Evolutionary conservation across 2,797 vertebrate species (phyloP).

Genomic region (Caiman crocodilus): DNA sequence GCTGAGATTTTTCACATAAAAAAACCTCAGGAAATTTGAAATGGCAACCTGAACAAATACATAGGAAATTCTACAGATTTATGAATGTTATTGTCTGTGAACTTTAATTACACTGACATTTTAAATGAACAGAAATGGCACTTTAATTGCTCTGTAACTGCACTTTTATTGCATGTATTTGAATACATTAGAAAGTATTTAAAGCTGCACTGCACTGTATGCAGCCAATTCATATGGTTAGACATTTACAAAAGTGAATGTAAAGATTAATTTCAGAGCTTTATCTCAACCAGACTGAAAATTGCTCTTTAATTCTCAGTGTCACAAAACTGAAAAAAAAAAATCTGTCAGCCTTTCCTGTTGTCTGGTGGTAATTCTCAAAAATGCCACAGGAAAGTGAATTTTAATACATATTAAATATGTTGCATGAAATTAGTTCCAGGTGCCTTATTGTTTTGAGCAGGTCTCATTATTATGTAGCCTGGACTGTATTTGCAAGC

Average conservation of each 20-base stretch:
- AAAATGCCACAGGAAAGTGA: neutral
- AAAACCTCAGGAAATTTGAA: slow-evolving; percentile 63
- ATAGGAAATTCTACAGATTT: slow-evolving; percentile 74
- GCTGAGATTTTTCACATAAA: slow-evolving; percentile 36
- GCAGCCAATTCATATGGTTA: slow-evolving; percentile 67
- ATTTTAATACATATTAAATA: neutral
- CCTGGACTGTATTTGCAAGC: neutral
- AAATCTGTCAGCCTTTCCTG: neutral
- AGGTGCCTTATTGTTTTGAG: neutral
- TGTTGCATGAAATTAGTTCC: neutral
- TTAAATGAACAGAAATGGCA: slow-evolving; percentile 80
- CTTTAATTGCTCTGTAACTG: slow-evolving; percentile 79
- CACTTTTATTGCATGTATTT: slow-evolving; percentile 79
- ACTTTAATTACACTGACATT: slow-evolving; percentile 83
- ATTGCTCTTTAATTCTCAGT: neutral
- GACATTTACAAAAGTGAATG: slow-evolving; percentile 39
- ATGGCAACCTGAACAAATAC: slow-evolving; percentile 60
- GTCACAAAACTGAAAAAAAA: neutral
- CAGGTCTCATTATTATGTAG: neutral
- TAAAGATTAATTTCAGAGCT: slow-evolving; percentile 56
- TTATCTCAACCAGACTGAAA: slow-evolving; percentile 21
- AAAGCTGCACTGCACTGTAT: slow-evolving; percentile 41
- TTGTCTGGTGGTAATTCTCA: neutral
- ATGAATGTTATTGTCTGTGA: slow-evolving; percentile 76
- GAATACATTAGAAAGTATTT: slow-evolving; percentile 80